These are phyloP conservation scores for Rafetus swinhoei DNA, from an alignment of 2,113 vertebrate genomes.

Conservation along the genomic window DNA sequence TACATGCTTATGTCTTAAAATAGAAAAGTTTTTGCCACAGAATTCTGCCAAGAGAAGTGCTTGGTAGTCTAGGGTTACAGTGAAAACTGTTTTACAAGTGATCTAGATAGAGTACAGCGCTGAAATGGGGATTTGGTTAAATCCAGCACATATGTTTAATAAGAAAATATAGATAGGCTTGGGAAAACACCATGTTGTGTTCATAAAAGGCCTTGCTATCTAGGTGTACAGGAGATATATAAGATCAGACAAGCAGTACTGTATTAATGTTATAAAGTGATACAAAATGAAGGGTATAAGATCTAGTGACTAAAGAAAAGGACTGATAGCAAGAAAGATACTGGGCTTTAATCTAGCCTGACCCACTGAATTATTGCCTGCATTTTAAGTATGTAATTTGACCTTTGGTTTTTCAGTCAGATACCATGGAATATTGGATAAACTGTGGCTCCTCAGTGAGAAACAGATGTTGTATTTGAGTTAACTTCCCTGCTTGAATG, in stretches of 20 bases:
- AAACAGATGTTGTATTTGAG: constrained; percentile 38
- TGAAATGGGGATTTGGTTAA: constrained; percentile 22
- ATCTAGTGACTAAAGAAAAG: not conserved
- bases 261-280: not conserved
- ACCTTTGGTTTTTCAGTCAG: not conserved
- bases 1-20: not conserved
- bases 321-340: not conserved
- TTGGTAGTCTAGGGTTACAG: constrained; percentile 52
- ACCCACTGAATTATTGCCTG: not conserved
- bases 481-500: not conserved
- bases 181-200: not conserved
- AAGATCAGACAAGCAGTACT: not conserved
- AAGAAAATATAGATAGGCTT: constrained; percentile 16
- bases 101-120: constrained; percentile 1
- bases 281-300: not conserved
- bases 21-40: constrained; percentile 13
- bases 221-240: not conserved
- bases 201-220: not conserved
- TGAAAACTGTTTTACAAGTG: constrained; percentile 35
- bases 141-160: not conserved
- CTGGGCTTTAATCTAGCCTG: constrained; percentile 16
- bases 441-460: constrained; percentile 11
- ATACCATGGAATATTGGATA: not conserved
- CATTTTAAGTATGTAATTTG: constrained; percentile 3
- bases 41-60: constrained; percentile 29